phyloP scores from a whole-genome alignment of 2,888 invertebrate genomes.

The Margaritifera margaritifera region DNA sequence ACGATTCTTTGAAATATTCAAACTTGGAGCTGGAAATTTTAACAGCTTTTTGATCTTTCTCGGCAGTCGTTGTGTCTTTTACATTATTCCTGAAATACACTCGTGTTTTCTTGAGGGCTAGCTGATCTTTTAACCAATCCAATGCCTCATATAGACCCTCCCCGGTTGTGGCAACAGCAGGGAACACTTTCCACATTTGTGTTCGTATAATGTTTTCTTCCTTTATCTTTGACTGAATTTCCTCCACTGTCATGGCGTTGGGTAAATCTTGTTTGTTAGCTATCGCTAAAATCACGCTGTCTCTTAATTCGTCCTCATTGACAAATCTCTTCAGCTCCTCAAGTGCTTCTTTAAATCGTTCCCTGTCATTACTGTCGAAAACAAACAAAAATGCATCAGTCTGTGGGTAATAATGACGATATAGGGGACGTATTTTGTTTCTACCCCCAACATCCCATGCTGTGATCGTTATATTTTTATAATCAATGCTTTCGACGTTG shows the following conservation, averaged over 20 bases:
- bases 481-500: slow-evolving; percentile 45
- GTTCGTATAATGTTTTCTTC: neutral
- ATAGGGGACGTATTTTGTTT: slow-evolving; percentile 42
- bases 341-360: slow-evolving; percentile 37
- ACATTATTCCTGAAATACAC: neutral
- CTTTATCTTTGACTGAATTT: slow-evolving; percentile 33
- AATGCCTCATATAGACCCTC: slow-evolving; percentile 35
- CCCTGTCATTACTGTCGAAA: slow-evolving; percentile 51
- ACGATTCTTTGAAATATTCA: too few relatives aligned
- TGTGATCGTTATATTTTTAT: slow-evolving; percentile 30
- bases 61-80: neutral
- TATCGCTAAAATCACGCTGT: slow-evolving; percentile 32
- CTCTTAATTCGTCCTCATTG: slow-evolving; percentile 34
- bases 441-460: slow-evolving; percentile 53
- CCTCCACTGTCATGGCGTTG: slow-evolving; percentile 29
- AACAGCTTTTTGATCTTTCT: neutral
- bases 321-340: slow-evolving; percentile 27
- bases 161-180: slow-evolving; percentile 22
- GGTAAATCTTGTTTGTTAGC: slow-evolving; percentile 57
- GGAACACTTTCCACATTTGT: slow-evolving; percentile 25
- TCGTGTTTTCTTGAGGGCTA: too few relatives aligned
- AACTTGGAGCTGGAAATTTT: too few relatives aligned
- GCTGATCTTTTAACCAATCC: slow-evolving; percentile 30
- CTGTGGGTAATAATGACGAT: slow-evolving; percentile 41
- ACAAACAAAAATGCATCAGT: slow-evolving; percentile 48